Percentiles rank a stretch among this genome's conserved stretches.
phyloP scores from a whole-genome alignment of 37 sponge, comb jelly and placozoan genomes.

The Spongilla lacustris region DNA sequence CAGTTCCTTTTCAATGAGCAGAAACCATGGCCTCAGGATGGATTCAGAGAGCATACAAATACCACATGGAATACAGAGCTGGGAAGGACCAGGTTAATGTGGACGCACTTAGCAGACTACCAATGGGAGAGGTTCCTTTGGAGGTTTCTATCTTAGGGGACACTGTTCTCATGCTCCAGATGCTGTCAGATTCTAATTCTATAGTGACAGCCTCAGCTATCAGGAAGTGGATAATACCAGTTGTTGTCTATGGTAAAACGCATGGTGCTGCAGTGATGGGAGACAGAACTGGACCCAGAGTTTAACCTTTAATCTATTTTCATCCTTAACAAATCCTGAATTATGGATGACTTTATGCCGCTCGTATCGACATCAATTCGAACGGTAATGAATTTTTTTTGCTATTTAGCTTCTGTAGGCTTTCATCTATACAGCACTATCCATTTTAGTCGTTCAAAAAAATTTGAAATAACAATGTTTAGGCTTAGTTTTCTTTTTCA shows the following conservation, averaged over 20 bases:
- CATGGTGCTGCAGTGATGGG: slow-evolving; percentile 6
- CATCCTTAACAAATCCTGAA: too few relatives aligned
- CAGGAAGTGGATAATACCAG: slow-evolving; percentile 37
- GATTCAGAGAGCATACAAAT: slow-evolving; percentile 36
- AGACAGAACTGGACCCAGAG: neutral
- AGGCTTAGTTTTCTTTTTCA: too few relatives aligned
- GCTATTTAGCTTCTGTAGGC: too few relatives aligned
- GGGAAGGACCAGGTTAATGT: slow-evolving; percentile 31
- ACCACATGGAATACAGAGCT: slow-evolving; percentile 31
- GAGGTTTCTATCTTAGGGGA: slow-evolving; percentile 28
- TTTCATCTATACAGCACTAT: too few relatives aligned
- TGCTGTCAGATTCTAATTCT: neutral
- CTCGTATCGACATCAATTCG: too few relatives aligned
- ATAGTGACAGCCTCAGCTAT: slow-evolving; percentile 13
- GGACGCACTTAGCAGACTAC: slow-evolving; percentile 38
- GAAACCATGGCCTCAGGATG: slow-evolving; percentile 35
- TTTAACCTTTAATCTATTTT: too few relatives aligned
- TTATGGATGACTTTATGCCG: too few relatives aligned
- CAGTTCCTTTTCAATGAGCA: slow-evolving; percentile 21
- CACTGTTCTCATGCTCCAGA: slow-evolving; percentile 4
- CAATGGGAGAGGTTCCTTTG: slow-evolving; percentile 13
- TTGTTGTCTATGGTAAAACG: slow-evolving; percentile 18
- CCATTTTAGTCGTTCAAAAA: too few relatives aligned
- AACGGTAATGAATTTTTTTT: too few relatives aligned
- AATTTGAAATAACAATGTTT: too few relatives aligned